A percentile compares a stretch with the other conserved stretches of the same genome.
phyloP scores from a whole-genome alignment of 2,113 vertebrate species.

The Struthidea cinerea region DNA sequence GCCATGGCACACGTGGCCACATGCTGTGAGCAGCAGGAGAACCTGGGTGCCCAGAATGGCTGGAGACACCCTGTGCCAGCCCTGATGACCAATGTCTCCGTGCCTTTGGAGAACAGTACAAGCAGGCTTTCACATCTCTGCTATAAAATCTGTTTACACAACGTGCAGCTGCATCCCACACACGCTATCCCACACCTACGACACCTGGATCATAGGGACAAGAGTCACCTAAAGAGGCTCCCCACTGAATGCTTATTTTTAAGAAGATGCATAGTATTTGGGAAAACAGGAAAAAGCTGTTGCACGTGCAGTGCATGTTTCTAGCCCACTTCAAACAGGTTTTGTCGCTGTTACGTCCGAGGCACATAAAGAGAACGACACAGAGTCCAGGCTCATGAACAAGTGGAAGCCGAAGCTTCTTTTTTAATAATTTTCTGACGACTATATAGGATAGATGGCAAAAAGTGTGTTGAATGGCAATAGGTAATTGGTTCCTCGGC shows the following conservation, averaged over 20 bases:
- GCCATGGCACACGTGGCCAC: rapidly evolving
- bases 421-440: no score
- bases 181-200: not conserved
- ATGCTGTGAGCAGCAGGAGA: not conserved
- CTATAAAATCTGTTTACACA: not conserved
- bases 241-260: not conserved
- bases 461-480: no score
- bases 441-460: no score
- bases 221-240: not conserved
- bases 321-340: not conserved
- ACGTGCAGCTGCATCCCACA: not conserved
- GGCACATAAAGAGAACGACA: no score
- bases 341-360: no score
- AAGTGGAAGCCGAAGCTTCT: no score
- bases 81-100: not conserved
- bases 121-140: not conserved
- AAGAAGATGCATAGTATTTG: not conserved
- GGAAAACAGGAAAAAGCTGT: not conserved
- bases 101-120: not conserved
- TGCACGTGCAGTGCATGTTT: rapidly evolving
- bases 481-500: no score
- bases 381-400: no score
- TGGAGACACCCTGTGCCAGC: not conserved
- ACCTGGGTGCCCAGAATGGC: not conserved
- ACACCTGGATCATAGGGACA: not conserved